Evolutionary conservation across 2,113 vertebrate species (phyloP).

Genomic region (Clupea harengus): DNA sequence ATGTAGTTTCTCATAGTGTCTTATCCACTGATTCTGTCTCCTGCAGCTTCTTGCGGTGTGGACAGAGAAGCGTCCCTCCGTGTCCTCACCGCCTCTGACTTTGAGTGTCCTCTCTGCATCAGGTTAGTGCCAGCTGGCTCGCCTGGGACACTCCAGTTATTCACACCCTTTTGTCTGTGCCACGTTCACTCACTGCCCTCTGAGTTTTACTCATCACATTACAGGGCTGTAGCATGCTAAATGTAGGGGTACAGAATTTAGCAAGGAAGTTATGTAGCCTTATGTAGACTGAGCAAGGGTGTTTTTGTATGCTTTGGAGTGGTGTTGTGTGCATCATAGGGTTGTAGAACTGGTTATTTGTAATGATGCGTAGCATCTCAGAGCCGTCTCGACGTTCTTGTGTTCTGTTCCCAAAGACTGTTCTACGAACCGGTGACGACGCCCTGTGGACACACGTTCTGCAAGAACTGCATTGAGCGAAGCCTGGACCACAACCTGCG

Average conservation of each 20-base stretch:
- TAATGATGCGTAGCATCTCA: background rate
- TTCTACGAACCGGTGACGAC: slow-evolving; percentile 86
- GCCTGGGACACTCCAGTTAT: background rate
- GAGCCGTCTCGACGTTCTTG: background rate
- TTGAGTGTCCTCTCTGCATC: slow-evolving; percentile 89
- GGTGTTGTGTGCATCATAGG: too few relatives aligned
- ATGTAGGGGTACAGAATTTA: too few relatives aligned
- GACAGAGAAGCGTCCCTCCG: slow-evolving; percentile 49
- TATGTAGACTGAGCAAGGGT: too few relatives aligned
- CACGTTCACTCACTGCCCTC: background rate
- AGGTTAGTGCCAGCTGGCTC: slow-evolving; percentile 67
- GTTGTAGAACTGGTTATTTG: too few relatives aligned
- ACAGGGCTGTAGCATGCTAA: too few relatives aligned
- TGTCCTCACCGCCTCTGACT: slow-evolving; percentile 76
- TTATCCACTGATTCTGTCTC: background rate
- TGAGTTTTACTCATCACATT: background rate
- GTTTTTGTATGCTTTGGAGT: too few relatives aligned
- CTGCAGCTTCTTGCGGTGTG: slow-evolving; percentile 48
- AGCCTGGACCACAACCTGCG: slow-evolving; percentile 86
- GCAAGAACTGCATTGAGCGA: slow-evolving; percentile 85
- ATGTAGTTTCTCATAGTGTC: background rate
- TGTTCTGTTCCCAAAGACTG: slow-evolving; percentile 67
- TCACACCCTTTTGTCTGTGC: background rate
- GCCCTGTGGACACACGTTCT: slow-evolving; percentile 90
- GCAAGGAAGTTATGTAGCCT: too few relatives aligned